A percentile compares a stretch with the other conserved stretches of the same genome.
Evolutionary conservation across 2,113 vertebrate genomes (phyloP).

Genomic region (Antechinus stuartii): DNA sequence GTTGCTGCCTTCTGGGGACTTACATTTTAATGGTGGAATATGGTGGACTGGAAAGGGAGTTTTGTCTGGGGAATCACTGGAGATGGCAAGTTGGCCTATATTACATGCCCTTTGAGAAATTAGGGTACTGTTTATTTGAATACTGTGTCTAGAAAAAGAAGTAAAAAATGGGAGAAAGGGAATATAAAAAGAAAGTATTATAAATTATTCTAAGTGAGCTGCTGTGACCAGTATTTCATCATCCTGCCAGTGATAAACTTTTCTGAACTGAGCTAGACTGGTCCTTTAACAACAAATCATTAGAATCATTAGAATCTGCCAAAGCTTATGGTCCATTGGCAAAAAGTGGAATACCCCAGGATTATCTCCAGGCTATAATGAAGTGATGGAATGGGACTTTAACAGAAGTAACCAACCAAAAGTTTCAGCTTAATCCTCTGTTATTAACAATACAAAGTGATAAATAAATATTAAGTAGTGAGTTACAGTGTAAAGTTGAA

Average conservation of each 20-base stretch:
- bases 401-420: neutral
- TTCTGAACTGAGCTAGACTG: neutral
- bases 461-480: neutral
- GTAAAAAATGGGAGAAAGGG: neutral
- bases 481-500: neutral
- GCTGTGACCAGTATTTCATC: neutral
- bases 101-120: neutral
- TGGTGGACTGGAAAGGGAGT: neutral
- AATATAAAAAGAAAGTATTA: neutral
- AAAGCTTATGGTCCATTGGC: neutral
- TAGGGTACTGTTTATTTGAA: neutral
- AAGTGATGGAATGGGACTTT: neutral
- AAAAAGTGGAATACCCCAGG: neutral
- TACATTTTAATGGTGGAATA: neutral
- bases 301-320: neutral
- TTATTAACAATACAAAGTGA: neutral
- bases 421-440: neutral
- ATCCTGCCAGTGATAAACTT: neutral
- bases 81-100: neutral
- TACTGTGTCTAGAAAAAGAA: neutral
- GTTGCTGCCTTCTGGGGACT: neutral
- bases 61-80: neutral
- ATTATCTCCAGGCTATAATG: neutral
- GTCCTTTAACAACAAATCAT: neutral
- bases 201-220: neutral